Evolutionary conservation across 2,888 invertebrate genomes (phyloP).

Genomic region (Orchestes rusci): DNA sequence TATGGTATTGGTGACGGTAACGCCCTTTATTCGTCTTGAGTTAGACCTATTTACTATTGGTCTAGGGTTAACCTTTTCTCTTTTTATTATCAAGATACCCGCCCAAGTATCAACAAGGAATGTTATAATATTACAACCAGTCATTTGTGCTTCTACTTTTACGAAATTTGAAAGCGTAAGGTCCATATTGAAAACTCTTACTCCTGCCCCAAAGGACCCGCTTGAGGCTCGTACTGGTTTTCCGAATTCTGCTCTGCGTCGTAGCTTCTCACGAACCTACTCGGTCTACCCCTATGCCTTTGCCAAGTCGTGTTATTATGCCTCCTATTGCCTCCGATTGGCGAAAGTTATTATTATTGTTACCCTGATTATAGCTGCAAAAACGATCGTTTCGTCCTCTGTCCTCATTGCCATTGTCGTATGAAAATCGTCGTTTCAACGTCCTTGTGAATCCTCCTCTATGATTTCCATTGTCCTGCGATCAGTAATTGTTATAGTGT

Average conservation of each 20-base stretch:
- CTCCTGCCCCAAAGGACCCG: neutral
- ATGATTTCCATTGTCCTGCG: too few species aligned
- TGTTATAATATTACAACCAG: neutral
- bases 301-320: too few species aligned
- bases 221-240: neutral
- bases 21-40: slow-evolving; percentile 2
- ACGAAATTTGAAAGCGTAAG: slow-evolving; percentile 21
- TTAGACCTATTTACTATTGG: slow-evolving; percentile 4
- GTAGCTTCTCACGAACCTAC: neutral
- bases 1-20: slow-evolving; percentile 3
- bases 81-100: slow-evolving; percentile 13
- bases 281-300: neutral
- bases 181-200: slow-evolving; percentile 3
- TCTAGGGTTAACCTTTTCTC: slow-evolving; percentile 2
- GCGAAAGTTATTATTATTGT: too few species aligned
- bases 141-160: slow-evolving; percentile 6
- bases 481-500: too few species aligned
- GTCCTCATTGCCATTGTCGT: too few species aligned
- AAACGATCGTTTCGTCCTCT: too few species aligned
- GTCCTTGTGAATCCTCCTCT: too few species aligned
- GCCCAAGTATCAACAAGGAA: slow-evolving; percentile 6
- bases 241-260: neutral
- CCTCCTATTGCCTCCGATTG: too few species aligned
- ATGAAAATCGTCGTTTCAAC: too few species aligned
- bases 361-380: too few species aligned